Conservation (phyloP, 2,888 invertebrate genomes). For the Xanthia togata region DNA sequence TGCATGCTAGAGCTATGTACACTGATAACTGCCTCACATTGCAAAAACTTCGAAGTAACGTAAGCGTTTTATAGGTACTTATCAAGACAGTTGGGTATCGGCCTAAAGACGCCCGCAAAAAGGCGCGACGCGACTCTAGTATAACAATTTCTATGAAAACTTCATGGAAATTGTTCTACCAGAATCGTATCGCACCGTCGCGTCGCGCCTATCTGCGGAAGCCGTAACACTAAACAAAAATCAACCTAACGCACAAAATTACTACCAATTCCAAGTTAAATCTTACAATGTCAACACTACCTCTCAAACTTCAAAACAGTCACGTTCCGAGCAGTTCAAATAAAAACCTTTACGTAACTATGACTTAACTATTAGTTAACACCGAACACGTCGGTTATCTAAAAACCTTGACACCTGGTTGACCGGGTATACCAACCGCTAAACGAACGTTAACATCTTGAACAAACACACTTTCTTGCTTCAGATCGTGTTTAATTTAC, state of each 20-base stretch:
- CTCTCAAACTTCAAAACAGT: slow-evolving; percentile 18
- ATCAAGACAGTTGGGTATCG: background rate
- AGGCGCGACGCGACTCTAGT: too few species aligned
- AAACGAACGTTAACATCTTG: slow-evolving; percentile 34
- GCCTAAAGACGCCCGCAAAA: too few species aligned
- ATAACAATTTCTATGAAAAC: too few species aligned
- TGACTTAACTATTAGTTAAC: slow-evolving; percentile 40
- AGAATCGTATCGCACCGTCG: too few species aligned
- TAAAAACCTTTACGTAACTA: slow-evolving; percentile 48
- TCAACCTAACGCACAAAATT: background rate
- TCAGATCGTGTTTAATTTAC: slow-evolving; percentile 17
- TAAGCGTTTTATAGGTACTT: background rate
- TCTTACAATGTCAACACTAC: slow-evolving; percentile 36
- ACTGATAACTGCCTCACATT: background rate
- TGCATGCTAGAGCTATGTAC: background rate
- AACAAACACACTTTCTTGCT: slow-evolving; percentile 53
- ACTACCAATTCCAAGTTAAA: slow-evolving; percentile 13
- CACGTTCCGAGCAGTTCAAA: slow-evolving; percentile 24
- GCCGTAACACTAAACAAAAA: background rate
- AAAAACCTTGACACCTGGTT: slow-evolving; percentile 56
- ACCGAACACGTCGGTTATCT: slow-evolving; percentile 14
- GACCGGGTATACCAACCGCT: slow-evolving; percentile 39
- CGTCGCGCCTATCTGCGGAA: too few species aligned
- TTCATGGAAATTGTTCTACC: too few species aligned
- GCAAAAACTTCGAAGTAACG: background rate